Percentiles rank a stretch among this genome's conserved stretches.
phyloP scores from a whole-genome alignment of 1,140 invertebrate species.

The Zeugodacus cucurbitae region DNA sequence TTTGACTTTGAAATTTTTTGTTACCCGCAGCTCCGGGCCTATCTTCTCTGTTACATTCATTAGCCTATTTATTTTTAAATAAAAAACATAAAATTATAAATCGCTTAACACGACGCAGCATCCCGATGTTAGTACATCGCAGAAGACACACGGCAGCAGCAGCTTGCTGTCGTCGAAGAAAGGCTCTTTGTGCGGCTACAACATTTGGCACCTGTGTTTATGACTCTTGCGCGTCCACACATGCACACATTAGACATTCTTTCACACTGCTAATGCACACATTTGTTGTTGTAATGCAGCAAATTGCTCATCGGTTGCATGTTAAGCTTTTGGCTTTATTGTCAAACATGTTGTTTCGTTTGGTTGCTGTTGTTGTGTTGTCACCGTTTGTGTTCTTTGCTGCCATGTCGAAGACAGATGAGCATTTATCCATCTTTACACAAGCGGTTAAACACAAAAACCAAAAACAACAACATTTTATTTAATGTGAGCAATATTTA shows the following conservation, averaged over 20 bases:
- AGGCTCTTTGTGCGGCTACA: neutral
- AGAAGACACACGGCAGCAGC: neutral
- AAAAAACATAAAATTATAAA: neutral
- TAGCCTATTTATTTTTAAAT: neutral
- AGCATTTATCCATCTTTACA: constrained; percentile 23
- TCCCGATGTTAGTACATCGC: neutral
- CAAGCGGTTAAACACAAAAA: neutral
- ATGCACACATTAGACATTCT: neutral
- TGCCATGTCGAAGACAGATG: constrained; percentile 22
- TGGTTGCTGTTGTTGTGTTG: neutral
- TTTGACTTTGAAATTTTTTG: constrained; percentile 25
- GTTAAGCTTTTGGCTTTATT: neutral
- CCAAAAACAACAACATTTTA: neutral
- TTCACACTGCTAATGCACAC: neutral
- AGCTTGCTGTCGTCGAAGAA: neutral
- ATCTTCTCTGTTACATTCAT: neutral
- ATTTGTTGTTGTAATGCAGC: neutral
- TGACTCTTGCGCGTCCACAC: neutral
- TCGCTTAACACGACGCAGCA: neutral
- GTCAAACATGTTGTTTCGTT: neutral
- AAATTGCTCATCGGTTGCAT: neutral
- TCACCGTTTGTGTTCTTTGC: neutral
- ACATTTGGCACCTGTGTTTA: constrained; percentile 31
- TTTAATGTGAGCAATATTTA: neutral
- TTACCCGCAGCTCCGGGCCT: neutral